These are phyloP conservation scores for Ctenicera cuprea DNA, from an alignment of 2,888 invertebrate genomes.

Conservation along the genomic window DNA sequence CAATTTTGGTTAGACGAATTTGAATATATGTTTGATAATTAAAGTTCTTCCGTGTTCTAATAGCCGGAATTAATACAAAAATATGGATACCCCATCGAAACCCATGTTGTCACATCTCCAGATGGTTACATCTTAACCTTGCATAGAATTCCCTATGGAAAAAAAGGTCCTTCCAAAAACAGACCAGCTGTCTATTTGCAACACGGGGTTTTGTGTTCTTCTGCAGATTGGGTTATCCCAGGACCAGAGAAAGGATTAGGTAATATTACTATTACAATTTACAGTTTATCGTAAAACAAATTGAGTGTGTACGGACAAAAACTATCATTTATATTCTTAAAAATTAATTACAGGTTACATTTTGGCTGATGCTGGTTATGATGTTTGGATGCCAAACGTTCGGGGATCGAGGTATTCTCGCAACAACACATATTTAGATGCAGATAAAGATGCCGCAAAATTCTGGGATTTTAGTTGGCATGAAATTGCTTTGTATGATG, in stretches of 20 bases:
- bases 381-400: constrained; percentile 72
- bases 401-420: constrained; percentile 77
- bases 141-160: constrained; percentile 73
- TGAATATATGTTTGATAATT: too few relatives aligned
- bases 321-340: too few relatives aligned
- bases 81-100: constrained; percentile 59
- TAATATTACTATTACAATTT: constrained; percentile 24
- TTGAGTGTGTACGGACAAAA: too few relatives aligned
- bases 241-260: constrained; percentile 70
- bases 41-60: too few relatives aligned
- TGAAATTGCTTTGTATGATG: constrained; percentile 84
- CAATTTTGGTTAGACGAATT: too few relatives aligned
- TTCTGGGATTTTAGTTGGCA: constrained; percentile 79
- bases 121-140: constrained; percentile 76
- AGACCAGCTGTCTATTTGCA: constrained; percentile 69
- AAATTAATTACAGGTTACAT: constrained; percentile 10
- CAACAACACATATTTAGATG: constrained; percentile 70
- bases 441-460: constrained; percentile 44
- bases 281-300: not conserved
- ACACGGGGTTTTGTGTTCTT: constrained; percentile 69
- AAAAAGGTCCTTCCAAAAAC: constrained; percentile 70
- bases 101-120: constrained; percentile 70
- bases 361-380: constrained; percentile 67
- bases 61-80: constrained; percentile 59
- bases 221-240: constrained; percentile 74